Evolutionary conservation across 2,888 invertebrate species (phyloP).

Genomic region (Pristionchus japonicus): DNA sequence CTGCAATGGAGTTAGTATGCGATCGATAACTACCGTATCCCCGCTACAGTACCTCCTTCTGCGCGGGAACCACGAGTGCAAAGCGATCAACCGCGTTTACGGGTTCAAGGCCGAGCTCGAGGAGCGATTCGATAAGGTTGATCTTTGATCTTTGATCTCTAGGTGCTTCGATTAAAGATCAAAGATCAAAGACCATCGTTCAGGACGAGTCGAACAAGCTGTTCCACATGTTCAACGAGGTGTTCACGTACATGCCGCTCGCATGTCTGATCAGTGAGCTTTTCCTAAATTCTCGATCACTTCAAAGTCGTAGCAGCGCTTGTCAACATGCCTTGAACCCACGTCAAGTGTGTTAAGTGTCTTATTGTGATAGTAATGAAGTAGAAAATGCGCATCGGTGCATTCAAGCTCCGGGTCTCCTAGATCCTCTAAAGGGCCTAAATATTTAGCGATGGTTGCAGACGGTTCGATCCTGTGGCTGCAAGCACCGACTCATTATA

Average conservation of each 20-base stretch:
- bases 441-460: too few relatives aligned
- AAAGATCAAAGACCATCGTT: background rate
- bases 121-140: constrained; percentile 12
- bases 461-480: too few relatives aligned
- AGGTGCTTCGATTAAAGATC: background rate
- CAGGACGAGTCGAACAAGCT: constrained; percentile 17
- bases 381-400: too few relatives aligned
- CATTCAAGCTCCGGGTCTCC: too few relatives aligned
- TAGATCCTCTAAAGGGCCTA: too few relatives aligned
- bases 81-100: constrained; percentile 16
- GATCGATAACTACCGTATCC: background rate
- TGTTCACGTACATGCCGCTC: constrained; percentile 18
- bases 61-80: constrained; percentile 22
- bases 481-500: too few relatives aligned
- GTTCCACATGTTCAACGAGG: constrained; percentile 32
- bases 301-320: too few relatives aligned
- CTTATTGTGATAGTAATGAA: too few relatives aligned
- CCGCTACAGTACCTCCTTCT: background rate
- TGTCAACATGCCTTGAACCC: too few relatives aligned
- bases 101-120: background rate
- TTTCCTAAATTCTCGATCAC: too few relatives aligned
- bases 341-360: too few relatives aligned
- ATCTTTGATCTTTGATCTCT: background rate
- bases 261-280: background rate
- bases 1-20: too few relatives aligned